Evolutionary conservation across 64 coral and sea anemone genomes (phyloP).

Genomic region (Montipora foliosa): DNA sequence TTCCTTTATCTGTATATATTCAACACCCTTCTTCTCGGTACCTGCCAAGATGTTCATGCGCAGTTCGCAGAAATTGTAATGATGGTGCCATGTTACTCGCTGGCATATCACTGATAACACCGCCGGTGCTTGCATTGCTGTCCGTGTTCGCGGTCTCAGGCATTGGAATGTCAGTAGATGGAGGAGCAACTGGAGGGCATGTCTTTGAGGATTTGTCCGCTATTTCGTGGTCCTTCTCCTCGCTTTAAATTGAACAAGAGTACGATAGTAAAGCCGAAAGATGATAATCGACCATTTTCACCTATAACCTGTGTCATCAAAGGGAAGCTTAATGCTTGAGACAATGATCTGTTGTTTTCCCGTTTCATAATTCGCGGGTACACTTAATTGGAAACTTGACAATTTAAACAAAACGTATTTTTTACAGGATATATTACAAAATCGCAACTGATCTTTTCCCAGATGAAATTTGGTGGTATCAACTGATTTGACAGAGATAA

Average conservation of each 20-base stretch:
- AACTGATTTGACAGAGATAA: no score
- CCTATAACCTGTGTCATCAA: no score
- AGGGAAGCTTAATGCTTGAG: no score
- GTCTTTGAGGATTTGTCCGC: conserved; percentile 40
- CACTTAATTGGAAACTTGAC: no score
- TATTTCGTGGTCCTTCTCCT: conserved; percentile 78
- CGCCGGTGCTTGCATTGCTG: conserved; percentile 57
- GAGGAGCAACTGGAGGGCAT: conserved; percentile 23
- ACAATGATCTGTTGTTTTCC: no score
- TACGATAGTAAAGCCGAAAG: not conserved
- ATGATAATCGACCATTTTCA: not conserved
- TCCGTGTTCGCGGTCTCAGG: conserved; percentile 60
- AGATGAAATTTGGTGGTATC: no score
- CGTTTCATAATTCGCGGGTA: no score
- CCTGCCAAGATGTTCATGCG: conserved; percentile 97
- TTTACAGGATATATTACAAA: no score
- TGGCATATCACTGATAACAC: conserved; percentile 67
- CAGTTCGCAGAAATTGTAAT: conserved; percentile 87
- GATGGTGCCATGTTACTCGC: conserved; percentile 64
- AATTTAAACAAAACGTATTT: no score
- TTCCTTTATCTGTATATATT: not conserved
- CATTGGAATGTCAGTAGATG: conserved; percentile 48
- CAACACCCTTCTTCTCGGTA: conserved; percentile 8
- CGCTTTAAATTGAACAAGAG: conserved; percentile 28
- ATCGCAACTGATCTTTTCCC: no score